phyloP scores from a whole-genome alignment of 2,113 vertebrate species.

The Bagarius yarrelli region DNA sequence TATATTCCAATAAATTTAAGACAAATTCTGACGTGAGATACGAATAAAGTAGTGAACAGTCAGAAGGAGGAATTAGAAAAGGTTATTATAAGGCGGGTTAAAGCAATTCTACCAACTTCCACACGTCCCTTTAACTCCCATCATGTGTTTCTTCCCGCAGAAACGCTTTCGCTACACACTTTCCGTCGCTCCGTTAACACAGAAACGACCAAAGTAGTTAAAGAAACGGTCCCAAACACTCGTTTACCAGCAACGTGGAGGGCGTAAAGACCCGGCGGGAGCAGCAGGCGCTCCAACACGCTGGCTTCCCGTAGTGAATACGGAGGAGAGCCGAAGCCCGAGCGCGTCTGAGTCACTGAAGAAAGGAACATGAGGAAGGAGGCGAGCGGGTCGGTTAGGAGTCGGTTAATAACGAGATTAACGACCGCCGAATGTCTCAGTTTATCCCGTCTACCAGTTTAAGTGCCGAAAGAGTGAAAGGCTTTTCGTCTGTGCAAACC shows the following conservation, averaged over 20 bases:
- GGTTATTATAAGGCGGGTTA: conserved; percentile 74
- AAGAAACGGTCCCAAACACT: conserved; percentile 65
- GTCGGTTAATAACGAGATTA: conserved; percentile 67
- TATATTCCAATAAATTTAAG: conserved; percentile 45
- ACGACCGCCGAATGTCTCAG: conserved; percentile 69
- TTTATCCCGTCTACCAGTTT: conserved; percentile 73
- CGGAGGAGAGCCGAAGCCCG: conserved; percentile 61
- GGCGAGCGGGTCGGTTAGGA: conserved; percentile 65
- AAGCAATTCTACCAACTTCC: conserved; percentile 63
- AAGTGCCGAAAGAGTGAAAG: conserved; percentile 84
- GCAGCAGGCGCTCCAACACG: conserved; percentile 73
- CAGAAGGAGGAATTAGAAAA: conserved; percentile 75
- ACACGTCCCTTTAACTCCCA: conserved; percentile 16
- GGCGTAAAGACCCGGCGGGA: conserved; percentile 64
- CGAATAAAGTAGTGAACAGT: conserved; percentile 77
- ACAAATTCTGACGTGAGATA: conserved; percentile 69
- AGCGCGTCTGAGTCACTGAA: conserved; percentile 56
- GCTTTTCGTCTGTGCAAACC: conserved; percentile 93
- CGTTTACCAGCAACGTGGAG: conserved; percentile 30
- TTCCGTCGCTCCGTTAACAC: conserved; percentile 31
- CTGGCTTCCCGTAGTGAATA: conserved; percentile 51
- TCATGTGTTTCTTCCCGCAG: conserved; percentile 38
- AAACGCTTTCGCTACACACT: conserved; percentile 61
- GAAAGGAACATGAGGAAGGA: conserved; percentile 48
- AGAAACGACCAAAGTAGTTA: conserved; percentile 62